A percentile compares a stretch with the other conserved stretches of the same genome.
Evolutionary conservation across 2,113 vertebrate genomes (phyloP).

Genomic region (Elephas maximus): DNA sequence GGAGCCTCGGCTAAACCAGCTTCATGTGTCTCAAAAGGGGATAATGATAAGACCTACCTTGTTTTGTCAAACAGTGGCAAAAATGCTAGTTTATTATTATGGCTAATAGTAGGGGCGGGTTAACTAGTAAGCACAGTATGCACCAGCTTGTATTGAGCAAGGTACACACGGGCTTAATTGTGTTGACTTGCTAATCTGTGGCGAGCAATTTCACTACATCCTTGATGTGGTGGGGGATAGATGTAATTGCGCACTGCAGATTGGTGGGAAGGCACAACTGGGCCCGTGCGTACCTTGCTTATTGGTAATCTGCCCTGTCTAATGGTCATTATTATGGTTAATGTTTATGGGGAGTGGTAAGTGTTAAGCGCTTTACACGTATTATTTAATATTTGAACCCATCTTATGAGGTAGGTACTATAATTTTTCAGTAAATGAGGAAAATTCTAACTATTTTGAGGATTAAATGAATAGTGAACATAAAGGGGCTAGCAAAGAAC

Average conservation of each 20-base stretch:
- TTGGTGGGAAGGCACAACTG: too few species aligned
- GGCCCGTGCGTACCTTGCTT: too few species aligned
- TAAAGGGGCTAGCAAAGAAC: not conserved
- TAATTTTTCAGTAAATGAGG: conserved; percentile 41
- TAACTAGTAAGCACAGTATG: too few species aligned
- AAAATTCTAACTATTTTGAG: not conserved
- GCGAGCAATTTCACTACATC: too few species aligned
- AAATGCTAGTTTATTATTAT: conserved; percentile 12
- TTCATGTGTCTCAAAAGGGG: not conserved
- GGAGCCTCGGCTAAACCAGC: not conserved
- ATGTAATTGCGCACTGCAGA: too few species aligned
- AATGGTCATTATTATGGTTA: not conserved
- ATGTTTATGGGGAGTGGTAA: not conserved
- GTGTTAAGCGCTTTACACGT: not conserved
- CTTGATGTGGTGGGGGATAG: too few species aligned
- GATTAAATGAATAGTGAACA: conserved; percentile 11
- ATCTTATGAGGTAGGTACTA: not conserved
- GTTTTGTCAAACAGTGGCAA: conserved; percentile 17
- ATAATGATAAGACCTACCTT: not conserved
- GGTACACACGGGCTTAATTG: too few species aligned
- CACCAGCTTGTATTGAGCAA: too few species aligned
- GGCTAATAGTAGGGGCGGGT: not conserved
- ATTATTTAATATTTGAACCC: not conserved
- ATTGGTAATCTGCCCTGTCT: too few species aligned
- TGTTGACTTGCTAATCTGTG: too few species aligned